Percentiles rank a stretch among this genome's conserved stretches.
Conservation (phyloP, 2,888 invertebrate genomes). For the Callyntrura sp. region DNA sequence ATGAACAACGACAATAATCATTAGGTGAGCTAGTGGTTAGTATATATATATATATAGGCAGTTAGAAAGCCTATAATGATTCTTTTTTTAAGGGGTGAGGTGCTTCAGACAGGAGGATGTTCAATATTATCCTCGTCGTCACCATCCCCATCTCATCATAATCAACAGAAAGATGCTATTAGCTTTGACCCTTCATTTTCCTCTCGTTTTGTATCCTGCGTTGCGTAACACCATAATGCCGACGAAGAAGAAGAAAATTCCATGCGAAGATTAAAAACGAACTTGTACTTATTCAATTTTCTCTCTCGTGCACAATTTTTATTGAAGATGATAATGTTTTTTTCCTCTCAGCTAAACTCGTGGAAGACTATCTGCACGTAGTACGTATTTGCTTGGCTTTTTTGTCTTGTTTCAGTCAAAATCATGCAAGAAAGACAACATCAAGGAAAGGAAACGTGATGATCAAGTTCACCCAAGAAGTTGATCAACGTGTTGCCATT, state of each 20-base stretch:
- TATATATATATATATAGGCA: neutral
- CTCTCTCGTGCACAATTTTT: neutral
- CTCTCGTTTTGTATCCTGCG: neutral
- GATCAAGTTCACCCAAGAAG: conserved; percentile 62
- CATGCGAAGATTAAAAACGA: neutral
- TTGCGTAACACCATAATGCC: neutral
- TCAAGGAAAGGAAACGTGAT: conserved; percentile 55
- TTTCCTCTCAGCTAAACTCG: neutral
- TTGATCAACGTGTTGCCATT: neutral
- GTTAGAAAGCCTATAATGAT: conserved; percentile 4
- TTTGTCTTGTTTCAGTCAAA: neutral
- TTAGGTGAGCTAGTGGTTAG: conserved; percentile 25
- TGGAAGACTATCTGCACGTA: neutral
- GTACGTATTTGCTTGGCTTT: neutral
- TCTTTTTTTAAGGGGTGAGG: conserved; percentile 25
- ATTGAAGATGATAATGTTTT: neutral
- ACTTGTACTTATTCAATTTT: neutral
- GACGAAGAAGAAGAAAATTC: neutral
- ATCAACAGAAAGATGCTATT: neutral
- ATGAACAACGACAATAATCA: conserved; percentile 38
- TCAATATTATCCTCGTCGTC: neutral
- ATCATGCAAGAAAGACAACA: conserved; percentile 6
- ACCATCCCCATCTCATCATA: conserved; percentile 25
- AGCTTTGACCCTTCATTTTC: conserved; percentile 48
- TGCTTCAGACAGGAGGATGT: conserved; percentile 46